Conservation (phyloP, 2,888 invertebrate species). For the Eledone cirrhosa region DNA sequence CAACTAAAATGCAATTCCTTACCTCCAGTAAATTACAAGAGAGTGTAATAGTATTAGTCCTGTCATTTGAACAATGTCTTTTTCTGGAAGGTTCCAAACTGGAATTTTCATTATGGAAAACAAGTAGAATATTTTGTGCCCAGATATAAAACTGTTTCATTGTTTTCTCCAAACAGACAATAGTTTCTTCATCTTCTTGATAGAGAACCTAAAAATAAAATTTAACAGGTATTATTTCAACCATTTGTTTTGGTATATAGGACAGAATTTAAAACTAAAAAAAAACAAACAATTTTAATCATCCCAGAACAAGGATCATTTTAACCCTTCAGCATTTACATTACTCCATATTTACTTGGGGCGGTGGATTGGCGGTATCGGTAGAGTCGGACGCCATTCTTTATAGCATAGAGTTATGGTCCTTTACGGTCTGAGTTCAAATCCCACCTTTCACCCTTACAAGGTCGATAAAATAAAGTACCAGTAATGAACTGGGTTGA, state of each 20-base stretch:
- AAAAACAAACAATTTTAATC: too few relatives aligned
- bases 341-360: too few relatives aligned
- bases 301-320: too few relatives aligned
- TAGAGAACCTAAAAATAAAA: background rate
- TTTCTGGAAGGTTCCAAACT: background rate
- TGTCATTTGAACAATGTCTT: background rate
- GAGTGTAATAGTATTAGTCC: background rate
- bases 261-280: too few relatives aligned
- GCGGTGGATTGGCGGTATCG: too few relatives aligned
- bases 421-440: too few relatives aligned
- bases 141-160: slow-evolving; percentile 9
- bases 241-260: background rate
- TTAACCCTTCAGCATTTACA: too few relatives aligned
- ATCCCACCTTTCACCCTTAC: too few relatives aligned
- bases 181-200: background rate
- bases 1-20: background rate
- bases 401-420: background rate
- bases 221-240: background rate
- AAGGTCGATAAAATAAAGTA: too few relatives aligned
- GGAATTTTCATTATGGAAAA: background rate
- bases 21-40: slow-evolving; percentile 14
- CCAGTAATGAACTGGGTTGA: too few relatives aligned
- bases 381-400: background rate
- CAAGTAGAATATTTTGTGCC: background rate
- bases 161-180: background rate